Evolutionary conservation across 2,888 invertebrate genomes (phyloP).

Genomic region (Prosopocoilus inquinatus): DNA sequence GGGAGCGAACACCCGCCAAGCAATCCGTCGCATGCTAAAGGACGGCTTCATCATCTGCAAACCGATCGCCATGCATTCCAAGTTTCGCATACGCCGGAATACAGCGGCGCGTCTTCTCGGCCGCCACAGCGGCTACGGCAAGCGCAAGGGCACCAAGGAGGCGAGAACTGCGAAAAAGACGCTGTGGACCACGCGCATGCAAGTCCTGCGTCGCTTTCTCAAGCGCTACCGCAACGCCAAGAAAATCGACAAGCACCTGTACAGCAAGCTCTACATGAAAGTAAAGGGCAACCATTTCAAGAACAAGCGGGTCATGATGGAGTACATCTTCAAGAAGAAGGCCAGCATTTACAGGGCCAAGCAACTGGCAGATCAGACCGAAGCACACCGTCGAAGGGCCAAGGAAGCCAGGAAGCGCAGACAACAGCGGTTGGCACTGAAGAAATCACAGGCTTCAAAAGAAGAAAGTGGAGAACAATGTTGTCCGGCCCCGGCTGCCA

Average conservation of each 20-base stretch:
- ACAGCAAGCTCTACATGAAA: slow-evolving; percentile 88
- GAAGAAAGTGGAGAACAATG: slow-evolving; percentile 4
- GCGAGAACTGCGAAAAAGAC: slow-evolving; percentile 72
- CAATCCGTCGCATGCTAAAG: slow-evolving; percentile 93
- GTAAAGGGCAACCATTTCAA: slow-evolving; percentile 95
- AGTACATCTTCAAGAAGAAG: slow-evolving; percentile 99
- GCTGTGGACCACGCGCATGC: slow-evolving; percentile 87
- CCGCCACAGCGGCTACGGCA: slow-evolving; percentile 95
- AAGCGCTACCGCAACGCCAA: slow-evolving; percentile 93
- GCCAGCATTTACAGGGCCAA: slow-evolving; percentile 94
- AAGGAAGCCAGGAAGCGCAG: slow-evolving; percentile 93
- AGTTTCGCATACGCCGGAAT: slow-evolving; percentile 92
- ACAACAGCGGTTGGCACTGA: slow-evolving; percentile 85
- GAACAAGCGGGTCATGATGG: slow-evolving; percentile 98
- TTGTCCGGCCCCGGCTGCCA: neutral
- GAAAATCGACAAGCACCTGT: slow-evolving; percentile 96
- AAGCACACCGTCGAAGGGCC: slow-evolving; percentile 89
- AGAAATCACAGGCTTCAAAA: slow-evolving; percentile 64
- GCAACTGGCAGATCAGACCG: slow-evolving; percentile 92
- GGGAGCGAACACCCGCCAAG: slow-evolving; percentile 96
- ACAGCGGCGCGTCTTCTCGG: slow-evolving; percentile 93
- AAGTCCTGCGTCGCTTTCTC: slow-evolving; percentile 87
- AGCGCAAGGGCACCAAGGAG: slow-evolving; percentile 97
- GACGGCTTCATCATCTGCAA: slow-evolving; percentile 98
- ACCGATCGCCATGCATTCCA: slow-evolving; percentile 94